Evolutionary conservation across 2,888 invertebrate species (phyloP).

Genomic region (Taphrorychus bicolor): DNA sequence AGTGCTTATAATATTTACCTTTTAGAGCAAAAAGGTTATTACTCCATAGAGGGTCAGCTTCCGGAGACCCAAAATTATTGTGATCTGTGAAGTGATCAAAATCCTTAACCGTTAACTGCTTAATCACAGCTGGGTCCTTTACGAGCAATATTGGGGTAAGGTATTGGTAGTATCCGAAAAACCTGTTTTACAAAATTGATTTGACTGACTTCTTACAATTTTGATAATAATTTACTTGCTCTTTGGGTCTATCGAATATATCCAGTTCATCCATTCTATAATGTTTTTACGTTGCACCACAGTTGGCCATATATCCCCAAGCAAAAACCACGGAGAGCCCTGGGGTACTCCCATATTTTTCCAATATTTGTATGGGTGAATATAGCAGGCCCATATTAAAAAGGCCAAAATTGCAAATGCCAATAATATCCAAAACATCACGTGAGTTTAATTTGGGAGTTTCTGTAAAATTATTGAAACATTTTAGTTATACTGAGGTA

Average conservation of each 20-base stretch:
- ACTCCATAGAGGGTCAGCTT: conserved; percentile 59
- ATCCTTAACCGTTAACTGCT: conserved; percentile 65
- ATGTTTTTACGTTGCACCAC: conserved; percentile 32
- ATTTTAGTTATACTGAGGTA: too few relatives aligned
- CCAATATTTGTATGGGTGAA: conserved; percentile 43
- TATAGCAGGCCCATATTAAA: too few relatives aligned
- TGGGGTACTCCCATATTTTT: conserved; percentile 44
- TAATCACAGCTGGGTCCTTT: conserved; percentile 66
- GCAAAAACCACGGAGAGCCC: conserved; percentile 34
- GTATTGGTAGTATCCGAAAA: conserved; percentile 47
- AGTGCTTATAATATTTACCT: conserved; percentile 42
- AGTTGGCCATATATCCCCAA: conserved; percentile 43
- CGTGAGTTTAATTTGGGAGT: too few relatives aligned
- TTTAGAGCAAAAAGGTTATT: conserved; percentile 53
- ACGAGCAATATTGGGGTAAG: conserved; percentile 61
- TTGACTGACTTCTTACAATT: neutral
- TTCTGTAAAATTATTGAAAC: too few relatives aligned
- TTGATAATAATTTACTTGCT: conserved; percentile 35
- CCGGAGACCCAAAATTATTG: conserved; percentile 35
- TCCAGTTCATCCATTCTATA: conserved; percentile 30
- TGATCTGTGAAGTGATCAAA: conserved; percentile 67
- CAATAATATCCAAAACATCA: neutral
- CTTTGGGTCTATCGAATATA: conserved; percentile 42
- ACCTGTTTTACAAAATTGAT: conserved; percentile 24
- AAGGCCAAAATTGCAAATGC: neutral